Percentiles rank a stretch among this genome's conserved stretches.
These are phyloP conservation scores for Eupithecia inturbata DNA, from an alignment of 2,888 invertebrate species.

Conservation along the genomic window DNA sequence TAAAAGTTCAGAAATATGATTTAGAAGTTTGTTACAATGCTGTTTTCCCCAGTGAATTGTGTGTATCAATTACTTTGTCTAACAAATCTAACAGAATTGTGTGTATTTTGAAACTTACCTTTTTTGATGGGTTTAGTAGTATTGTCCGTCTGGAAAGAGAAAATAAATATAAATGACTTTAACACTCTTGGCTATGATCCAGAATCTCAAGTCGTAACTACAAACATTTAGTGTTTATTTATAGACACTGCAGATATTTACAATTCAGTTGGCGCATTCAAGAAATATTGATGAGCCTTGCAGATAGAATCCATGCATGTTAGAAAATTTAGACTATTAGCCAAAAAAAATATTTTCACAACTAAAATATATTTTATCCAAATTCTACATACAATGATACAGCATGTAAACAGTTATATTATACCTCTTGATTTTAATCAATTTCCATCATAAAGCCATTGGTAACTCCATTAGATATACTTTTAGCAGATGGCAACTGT, in stretches of 20 bases:
- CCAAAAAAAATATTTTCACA: conserved; percentile 52
- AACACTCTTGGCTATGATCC: conserved; percentile 55
- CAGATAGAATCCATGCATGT: conserved; percentile 39
- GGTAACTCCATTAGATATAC: conserved; percentile 62
- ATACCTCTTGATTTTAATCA: conserved; percentile 54
- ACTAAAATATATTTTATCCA: conserved; percentile 46
- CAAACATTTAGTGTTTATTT: conserved; percentile 44
- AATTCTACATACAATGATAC: conserved; percentile 8
- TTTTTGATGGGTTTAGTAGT: conserved; percentile 79
- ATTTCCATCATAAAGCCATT: conserved; percentile 64
- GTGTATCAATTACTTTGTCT: not conserved
- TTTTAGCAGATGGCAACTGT: conserved; percentile 60
- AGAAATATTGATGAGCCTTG: conserved; percentile 21
- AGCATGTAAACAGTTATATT: conserved; percentile 21
- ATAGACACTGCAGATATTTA: conserved; percentile 38
- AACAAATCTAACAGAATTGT: conserved; percentile 4
- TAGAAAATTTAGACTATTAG: conserved; percentile 58
- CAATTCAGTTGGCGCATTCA: conserved; percentile 32
- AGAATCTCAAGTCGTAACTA: conserved; percentile 45
- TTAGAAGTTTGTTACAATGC: not conserved
- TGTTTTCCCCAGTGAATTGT: not conserved
- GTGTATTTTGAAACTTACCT: conserved; percentile 71
- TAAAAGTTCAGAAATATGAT: not conserved
- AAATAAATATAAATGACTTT: conserved; percentile 36
- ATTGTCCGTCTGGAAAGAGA: conserved; percentile 82